Conservation (phyloP, 2,113 vertebrate genomes). For the Urocitellus parryii region DNA sequence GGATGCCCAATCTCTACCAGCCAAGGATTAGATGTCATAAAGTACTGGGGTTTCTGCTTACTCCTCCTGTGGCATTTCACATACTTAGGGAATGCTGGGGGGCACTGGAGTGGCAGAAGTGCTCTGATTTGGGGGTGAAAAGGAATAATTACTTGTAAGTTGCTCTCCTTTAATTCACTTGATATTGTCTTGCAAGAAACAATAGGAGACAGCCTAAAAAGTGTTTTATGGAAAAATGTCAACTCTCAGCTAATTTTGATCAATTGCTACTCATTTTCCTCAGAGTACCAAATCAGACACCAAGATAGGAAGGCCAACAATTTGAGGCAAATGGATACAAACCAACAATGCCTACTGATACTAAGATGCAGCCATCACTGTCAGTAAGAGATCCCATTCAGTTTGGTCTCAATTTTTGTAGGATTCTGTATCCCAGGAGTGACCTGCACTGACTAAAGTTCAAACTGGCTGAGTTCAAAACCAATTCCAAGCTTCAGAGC, state of each 20-base stretch:
- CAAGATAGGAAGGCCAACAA: neutral
- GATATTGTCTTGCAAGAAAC: neutral
- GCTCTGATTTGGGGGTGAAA: neutral
- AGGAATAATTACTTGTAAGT: neutral
- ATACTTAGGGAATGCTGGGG: no score
- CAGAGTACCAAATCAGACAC: neutral
- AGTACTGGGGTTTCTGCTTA: neutral
- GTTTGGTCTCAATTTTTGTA: neutral
- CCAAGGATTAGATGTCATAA: neutral
- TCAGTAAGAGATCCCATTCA: neutral
- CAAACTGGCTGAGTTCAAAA: slow-evolving; percentile 17
- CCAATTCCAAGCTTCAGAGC: neutral
- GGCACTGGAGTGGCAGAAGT: neutral
- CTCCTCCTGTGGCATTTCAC: neutral
- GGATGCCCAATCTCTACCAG: neutral
- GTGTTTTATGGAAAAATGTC: neutral
- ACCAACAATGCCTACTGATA: neutral
- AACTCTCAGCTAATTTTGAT: neutral
- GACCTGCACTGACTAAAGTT: neutral
- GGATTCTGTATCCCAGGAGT: neutral
- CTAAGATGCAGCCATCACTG: neutral
- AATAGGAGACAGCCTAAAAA: neutral
- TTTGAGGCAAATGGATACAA: neutral
- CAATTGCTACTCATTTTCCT: neutral
- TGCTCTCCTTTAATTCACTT: neutral